Base-by-base conservation (phyloP, 2,797 vertebrate species). In the Etheostoma nigrum region DNA sequence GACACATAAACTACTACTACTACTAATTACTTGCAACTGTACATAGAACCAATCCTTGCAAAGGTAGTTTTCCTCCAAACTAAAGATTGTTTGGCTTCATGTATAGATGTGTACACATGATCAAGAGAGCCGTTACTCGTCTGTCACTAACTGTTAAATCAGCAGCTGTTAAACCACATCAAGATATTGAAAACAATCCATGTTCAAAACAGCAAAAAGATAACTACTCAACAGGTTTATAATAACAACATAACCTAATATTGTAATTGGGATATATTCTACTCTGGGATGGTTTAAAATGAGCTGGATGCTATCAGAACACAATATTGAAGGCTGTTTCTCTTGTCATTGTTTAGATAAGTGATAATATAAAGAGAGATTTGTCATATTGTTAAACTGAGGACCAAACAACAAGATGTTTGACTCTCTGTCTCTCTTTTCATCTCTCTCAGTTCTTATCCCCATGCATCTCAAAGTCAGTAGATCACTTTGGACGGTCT, bases 371-470 rank as follows among this genome's bases (percentile, higher is more conserved):
- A 13, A 54, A 60, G 36, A 63, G 12, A 67, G 30, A 71, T 71
- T 52, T 30, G 2, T 13, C 16, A 12, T 52, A 9, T 25, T 52
- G 67, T 68, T 60, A 18, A 72, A 67, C 14, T 53, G 16, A 70
- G 81, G 62, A 57, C 72, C 33, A 78, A 82, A 76, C 73, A 77
- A 60, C 15, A 47, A 55, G 40, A 61, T 64, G 33, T 78, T 62
- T 77, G 53, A 66, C 62, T 65, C 40, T 49, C 1, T 63, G 58
- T 77, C 44, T 76, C 27, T 53, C 42, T 51, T n/a, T 74, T 45
- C 63, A 9, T 75, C 18, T 74, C 12, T 49, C 30, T 75, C 27
- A 9, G 4, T 74, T 55, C 27, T 27, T 79, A 53, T 51, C 65
- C 64, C 73, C 21, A 12, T 8, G 27, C 6, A 57, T 57, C 25